These are phyloP conservation scores for Agrypnus murinus DNA, from an alignment of 2,888 invertebrate species.

Conservation along the genomic window DNA sequence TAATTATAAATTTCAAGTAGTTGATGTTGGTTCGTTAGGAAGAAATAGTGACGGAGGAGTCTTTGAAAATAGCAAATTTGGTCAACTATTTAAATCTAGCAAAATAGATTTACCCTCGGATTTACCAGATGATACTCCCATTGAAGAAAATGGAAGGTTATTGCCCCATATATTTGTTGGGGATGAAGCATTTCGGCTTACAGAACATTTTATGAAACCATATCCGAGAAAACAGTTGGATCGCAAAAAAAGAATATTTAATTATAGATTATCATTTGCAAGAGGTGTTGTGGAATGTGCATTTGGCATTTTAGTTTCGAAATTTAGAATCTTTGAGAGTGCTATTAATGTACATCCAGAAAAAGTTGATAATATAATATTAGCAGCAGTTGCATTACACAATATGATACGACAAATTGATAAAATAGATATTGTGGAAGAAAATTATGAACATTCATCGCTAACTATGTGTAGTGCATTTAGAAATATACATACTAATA, in stretches of 20 bases:
- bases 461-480: no score
- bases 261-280: conserved; percentile 53
- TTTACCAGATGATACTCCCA: background rate
- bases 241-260: conserved; percentile 5
- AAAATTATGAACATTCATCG: no score
- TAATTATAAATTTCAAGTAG: conserved; percentile 58
- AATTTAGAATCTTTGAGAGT: conserved; percentile 51
- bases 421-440: no score
- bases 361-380: no score
- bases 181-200: conserved; percentile 29
- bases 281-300: conserved; percentile 47
- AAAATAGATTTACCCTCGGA: conserved; percentile 13
- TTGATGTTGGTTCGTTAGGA: conserved; percentile 61
- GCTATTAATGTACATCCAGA: no score
- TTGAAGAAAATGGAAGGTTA: background rate
- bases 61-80: conserved; percentile 50
- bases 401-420: no score
- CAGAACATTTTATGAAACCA: conserved; percentile 17
- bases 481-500: no score
- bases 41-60: conserved; percentile 61
- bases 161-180: conserved; percentile 27
- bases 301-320: conserved; percentile 55
- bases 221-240: background rate
- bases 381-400: no score
- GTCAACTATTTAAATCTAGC: background rate